Conservation (phyloP, 2,888 invertebrate species). For the Cryptocephalus moraei region DNA sequence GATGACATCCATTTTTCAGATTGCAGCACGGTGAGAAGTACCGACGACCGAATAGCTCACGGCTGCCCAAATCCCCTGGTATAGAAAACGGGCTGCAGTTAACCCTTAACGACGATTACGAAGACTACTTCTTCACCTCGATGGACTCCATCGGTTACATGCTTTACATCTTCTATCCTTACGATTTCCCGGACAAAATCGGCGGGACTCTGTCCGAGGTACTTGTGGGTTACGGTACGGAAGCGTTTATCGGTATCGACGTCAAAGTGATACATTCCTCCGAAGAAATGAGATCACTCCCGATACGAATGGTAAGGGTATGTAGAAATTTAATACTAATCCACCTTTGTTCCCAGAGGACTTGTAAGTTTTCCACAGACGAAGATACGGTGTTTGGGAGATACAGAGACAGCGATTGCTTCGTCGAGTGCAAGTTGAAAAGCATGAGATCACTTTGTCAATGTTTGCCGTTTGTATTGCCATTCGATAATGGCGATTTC, state of each 20-base stretch:
- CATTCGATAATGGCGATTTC: conserved; percentile 19
- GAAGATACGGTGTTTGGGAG: conserved; percentile 19
- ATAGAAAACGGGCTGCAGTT: conserved; percentile 43
- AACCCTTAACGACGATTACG: conserved; percentile 42
- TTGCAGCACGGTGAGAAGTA: too few species aligned
- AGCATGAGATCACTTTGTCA: conserved; percentile 43
- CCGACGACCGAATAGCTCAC: neutral
- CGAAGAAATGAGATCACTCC: conserved; percentile 7
- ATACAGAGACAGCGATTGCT: conserved; percentile 50
- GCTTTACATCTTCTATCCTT: conserved; percentile 45
- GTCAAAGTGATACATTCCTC: conserved; percentile 10
- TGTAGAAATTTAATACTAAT: too few species aligned
- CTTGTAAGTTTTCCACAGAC: conserved; percentile 20
- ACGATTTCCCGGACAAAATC: conserved; percentile 47
- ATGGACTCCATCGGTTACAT: conserved; percentile 41
- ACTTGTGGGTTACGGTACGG: conserved; percentile 22
- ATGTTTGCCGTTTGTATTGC: conserved; percentile 49
- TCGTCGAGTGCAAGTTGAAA: conserved; percentile 45
- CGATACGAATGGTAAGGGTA: conserved; percentile 10
- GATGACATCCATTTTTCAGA: neutral
- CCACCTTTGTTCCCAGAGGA: conserved; percentile 18
- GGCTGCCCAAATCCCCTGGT: conserved; percentile 23
- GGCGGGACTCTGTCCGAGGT: conserved; percentile 43
- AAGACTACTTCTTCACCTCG: conserved; percentile 48
- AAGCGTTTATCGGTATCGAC: conserved; percentile 24